A percentile compares a stretch with the other conserved stretches of the same genome.
These are phyloP conservation scores for Noctua janthina DNA, from an alignment of 2,888 invertebrate genomes.

Conservation along the genomic window DNA sequence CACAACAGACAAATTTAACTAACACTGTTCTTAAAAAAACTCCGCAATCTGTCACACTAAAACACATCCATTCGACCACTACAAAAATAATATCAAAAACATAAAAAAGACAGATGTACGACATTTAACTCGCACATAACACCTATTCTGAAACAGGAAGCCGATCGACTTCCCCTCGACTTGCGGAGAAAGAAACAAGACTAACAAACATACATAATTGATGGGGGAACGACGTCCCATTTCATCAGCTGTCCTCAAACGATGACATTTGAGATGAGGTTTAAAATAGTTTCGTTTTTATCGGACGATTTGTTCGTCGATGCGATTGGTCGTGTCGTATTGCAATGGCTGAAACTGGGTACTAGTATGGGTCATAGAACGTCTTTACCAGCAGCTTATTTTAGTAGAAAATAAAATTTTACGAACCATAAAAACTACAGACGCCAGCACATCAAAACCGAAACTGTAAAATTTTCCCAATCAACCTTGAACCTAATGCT, in stretches of 20 bases:
- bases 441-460: no score
- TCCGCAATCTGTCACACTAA: constrained; percentile 25
- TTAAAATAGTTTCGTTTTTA: constrained; percentile 62
- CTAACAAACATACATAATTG: constrained; percentile 73
- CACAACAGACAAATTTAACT: neutral
- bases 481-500: no score
- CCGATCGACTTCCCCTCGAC: constrained; percentile 66
- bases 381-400: neutral
- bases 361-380: neutral
- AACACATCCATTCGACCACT: constrained; percentile 31
- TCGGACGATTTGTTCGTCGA: constrained; percentile 28
- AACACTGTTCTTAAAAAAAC: constrained; percentile 14
- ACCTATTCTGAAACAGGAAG: constrained; percentile 75
- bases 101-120: constrained; percentile 61
- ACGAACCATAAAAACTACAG: neutral
- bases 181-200: constrained; percentile 66
- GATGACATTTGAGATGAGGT: constrained; percentile 78
- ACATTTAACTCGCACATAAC: constrained; percentile 66
- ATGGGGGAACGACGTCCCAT: constrained; percentile 78
- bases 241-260: constrained; percentile 76
- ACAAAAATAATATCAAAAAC: constrained; percentile 51
- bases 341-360: neutral
- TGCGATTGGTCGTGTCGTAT: constrained; percentile 7
- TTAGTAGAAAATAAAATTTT: neutral
- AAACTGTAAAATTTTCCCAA: no score